Evolutionary conservation across 2,113 vertebrate species (phyloP).

Genomic region (Callopanchax toddi): DNA sequence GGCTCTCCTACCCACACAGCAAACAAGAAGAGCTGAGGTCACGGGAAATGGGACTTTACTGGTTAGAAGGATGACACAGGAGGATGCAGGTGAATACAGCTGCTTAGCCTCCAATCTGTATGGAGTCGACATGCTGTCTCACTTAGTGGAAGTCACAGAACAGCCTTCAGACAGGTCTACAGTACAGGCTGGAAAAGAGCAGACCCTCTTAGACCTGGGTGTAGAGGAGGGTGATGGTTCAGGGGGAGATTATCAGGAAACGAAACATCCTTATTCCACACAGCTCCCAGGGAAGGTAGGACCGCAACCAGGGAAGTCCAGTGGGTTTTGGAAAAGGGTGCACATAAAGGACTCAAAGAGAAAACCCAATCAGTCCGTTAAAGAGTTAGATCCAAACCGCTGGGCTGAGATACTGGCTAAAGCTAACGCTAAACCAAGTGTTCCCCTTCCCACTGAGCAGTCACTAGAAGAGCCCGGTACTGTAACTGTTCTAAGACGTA

Average conservation of each 20-base stretch:
- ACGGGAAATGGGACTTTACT: constrained; percentile 78
- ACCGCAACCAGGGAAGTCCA: constrained; percentile 48
- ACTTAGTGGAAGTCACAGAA: constrained; percentile 69
- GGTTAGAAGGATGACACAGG: constrained; percentile 63
- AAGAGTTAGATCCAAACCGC: constrained; percentile 76
- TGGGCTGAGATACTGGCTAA: constrained; percentile 78
- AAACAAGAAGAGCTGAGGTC: constrained; percentile 66
- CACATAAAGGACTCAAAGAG: constrained; percentile 67
- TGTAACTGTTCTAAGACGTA: constrained; percentile 11
- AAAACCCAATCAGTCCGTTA: constrained; percentile 76
- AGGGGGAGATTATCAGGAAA: constrained; percentile 74
- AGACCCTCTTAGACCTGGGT: constrained; percentile 26
- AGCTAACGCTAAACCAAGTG: constrained; percentile 66
- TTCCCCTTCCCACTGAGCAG: constrained; percentile 39
- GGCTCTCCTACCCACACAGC: constrained; percentile 69
- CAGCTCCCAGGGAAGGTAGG: constrained; percentile 56
- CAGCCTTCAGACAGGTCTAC: constrained; percentile 38
- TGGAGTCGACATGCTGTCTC: constrained; percentile 80
- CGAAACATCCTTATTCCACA: constrained; percentile 54
- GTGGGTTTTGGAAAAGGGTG: constrained; percentile 51
- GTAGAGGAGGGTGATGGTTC: constrained; percentile 75
- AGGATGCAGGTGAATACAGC: constrained; percentile 81
- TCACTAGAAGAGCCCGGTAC: constrained; percentile 49
- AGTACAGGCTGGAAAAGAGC: constrained; percentile 22
- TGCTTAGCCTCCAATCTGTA: constrained; percentile 81